Base-by-base conservation (phyloP, 2,888 invertebrate genomes). In the Oeneis ivallda region DNA sequence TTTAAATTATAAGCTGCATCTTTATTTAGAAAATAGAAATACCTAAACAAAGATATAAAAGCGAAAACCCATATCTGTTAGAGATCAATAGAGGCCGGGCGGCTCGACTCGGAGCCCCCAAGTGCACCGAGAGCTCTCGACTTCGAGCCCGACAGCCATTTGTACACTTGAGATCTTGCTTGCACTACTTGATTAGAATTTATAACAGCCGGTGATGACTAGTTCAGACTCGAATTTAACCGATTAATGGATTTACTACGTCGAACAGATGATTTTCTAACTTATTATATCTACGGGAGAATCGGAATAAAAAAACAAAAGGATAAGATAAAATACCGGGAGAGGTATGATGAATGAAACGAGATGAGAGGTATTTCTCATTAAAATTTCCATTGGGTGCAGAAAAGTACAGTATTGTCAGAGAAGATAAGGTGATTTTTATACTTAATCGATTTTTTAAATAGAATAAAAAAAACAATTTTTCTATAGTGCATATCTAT, bases 101-200 rank as follows among this genome's bases (percentile, higher is more conserved):
- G 8, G 34, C 32, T 34, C 8, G 15, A 15, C 3, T 9, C 34
- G n/a, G 52, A 53, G 26, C 17, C n/a, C 17, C 26, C n/a, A n/a
- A 15, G 13, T 15, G 17, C 57, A 43, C 9, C 13, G 26, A 54
- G 57, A 57, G 57, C 57, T 43, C 57, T 57, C 26, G 19, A 57
- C 57, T 43, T 4, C n/a, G 57, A 13, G 41, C 41, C 26, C 26
- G 43, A n/a, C 57, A 43, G 57, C 43, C 57, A 43, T 57, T 57
- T 57, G 41, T 26, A 57, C 43, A 41, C 57, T 57, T 26, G 43
- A 57, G 26, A 43, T 57, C 43, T 41, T 57, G 57, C 43, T 57
- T 19, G 26, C 43, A 43, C 57, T 43, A 43, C 41, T 26, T 26
- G 41, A 57, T 41, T 57, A 41, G 43, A 57, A 57, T 57, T 41